These are phyloP conservation scores for human DNA, from an alignment of 2,113 vertebrate genomes.

Conservation along the genomic window DNA sequence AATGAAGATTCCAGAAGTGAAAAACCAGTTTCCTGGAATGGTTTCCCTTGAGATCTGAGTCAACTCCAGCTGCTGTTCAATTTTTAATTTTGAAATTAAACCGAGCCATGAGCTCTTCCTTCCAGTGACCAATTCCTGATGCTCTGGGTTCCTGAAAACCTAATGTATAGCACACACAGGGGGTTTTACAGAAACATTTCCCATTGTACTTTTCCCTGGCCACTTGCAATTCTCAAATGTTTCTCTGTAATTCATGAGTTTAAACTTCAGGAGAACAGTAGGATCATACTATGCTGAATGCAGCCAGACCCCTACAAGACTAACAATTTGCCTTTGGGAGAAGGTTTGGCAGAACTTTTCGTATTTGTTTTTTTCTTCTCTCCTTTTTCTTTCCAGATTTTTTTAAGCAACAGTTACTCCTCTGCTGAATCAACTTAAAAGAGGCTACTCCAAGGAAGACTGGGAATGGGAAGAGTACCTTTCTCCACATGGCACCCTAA, in stretches of 20 bases:
- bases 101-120: not conserved
- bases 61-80: conserved; percentile 71
- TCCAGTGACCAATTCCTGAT: not conserved
- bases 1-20: conserved; percentile 56
- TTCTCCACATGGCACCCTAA: not conserved
- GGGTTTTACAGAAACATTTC: fast-evolving
- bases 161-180: fast-evolving
- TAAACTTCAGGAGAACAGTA: not conserved
- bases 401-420: not conserved
- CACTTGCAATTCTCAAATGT: not conserved
- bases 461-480: not conserved
- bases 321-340: not conserved
- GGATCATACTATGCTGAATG: fast-evolving
- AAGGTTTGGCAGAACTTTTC: not conserved
- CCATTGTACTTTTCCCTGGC: fast-evolving
- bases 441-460: not conserved
- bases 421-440: not conserved
- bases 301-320: not conserved
- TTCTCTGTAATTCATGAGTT: not conserved
- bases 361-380: not conserved
- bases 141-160: fast-evolving
- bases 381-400: not conserved
- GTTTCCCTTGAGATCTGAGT: conserved; percentile 69
- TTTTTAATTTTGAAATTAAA: conserved; percentile 49
- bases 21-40: conserved; percentile 65